A percentile compares a stretch with the other conserved stretches of the same genome.
These are phyloP conservation scores for Lasius fuliginosus DNA, from an alignment of 2,888 invertebrate genomes.

Conservation along the genomic window DNA sequence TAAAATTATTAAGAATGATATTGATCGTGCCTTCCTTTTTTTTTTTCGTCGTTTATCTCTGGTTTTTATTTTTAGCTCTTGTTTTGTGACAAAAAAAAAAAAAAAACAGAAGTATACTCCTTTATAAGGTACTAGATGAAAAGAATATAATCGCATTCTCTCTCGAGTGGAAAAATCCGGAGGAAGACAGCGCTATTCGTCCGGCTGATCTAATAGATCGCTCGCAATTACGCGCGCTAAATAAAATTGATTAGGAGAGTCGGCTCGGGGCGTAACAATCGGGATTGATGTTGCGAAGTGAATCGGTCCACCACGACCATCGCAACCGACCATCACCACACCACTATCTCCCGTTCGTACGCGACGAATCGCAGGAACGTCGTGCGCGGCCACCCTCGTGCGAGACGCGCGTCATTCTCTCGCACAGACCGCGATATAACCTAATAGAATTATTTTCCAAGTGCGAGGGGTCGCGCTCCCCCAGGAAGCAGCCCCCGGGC, in stretches of 20 bases:
- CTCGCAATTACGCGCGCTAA: constrained; percentile 70
- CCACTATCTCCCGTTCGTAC: constrained; percentile 57
- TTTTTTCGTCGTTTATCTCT: not conserved
- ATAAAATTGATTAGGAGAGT: constrained; percentile 71
- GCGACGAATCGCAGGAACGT: constrained; percentile 69
- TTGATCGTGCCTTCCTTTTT: no score
- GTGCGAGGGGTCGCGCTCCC: constrained; percentile 78
- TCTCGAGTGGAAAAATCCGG: not conserved
- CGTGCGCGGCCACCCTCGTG: constrained; percentile 66
- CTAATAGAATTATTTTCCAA: constrained; percentile 84
- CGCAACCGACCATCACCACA: constrained; percentile 54
- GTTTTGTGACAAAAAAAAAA: not conserved
- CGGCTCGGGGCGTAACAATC: constrained; percentile 52
- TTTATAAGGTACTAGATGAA: not conserved
- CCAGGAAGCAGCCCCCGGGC: constrained; percentile 66
- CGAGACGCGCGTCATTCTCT: constrained; percentile 71
- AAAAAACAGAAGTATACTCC: not conserved
- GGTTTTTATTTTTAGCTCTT: not conserved
- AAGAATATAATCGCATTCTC: not conserved
- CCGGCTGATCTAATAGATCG: constrained; percentile 67
- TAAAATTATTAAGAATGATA: not conserved
- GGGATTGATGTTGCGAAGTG: constrained; percentile 65
- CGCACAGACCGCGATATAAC: constrained; percentile 79
- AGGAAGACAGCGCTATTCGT: constrained; percentile 9
- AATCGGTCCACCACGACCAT: constrained; percentile 48